Evolutionary conservation across 2,888 invertebrate genomes (phyloP), one percentile per base, ranked within the genome.

Genomic region (Dasysyrphus tricinctus): DNA sequence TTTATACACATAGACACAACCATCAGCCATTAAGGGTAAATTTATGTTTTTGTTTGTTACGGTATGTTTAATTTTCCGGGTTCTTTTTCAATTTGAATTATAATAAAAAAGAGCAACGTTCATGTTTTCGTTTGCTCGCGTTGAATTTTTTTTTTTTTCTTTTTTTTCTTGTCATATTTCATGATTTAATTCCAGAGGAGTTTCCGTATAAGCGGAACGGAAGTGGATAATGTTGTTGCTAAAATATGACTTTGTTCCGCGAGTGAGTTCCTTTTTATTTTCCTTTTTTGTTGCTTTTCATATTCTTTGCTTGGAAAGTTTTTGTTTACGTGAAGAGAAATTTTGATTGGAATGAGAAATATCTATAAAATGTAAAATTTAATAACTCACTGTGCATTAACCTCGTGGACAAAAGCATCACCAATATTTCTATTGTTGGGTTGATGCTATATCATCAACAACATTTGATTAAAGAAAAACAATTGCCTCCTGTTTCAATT

Each of bases 41-140:
- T 86, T 86, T 86, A 86, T 86, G 86, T 86, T 86, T 86, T 82
- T 86, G 86, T 86, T 86, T 86, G 86, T 86, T 86, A 86, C 86
- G 86, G 86, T 82, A 67, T 86, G 82, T 86, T 86, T 82, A 86
- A 86, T 86, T 86, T 86, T 86, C 86, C 86, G 86, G 86, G 77
- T 79, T 67, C 80, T 79, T 56, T 47, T 57, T 63, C 44, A 54
- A 82, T 79, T 86, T 80, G 78, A 86, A 82, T 82, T 81, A 24
- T 44, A 37, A 47, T 51, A 24, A 65, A 81, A 81, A 85, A 72
- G 78, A 82, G 82, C 82, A 82, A 76, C 86, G 78, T 82, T 73
- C 79, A 79, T 82, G 75, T 82, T 81, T 82, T 86, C 49, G 65
- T 61, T 79, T 73, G 59, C 70, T 74, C 19, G 34, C 16, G 19